Conservation (phyloP, 2,113 vertebrate species). For the Catharus minimus region DNA sequence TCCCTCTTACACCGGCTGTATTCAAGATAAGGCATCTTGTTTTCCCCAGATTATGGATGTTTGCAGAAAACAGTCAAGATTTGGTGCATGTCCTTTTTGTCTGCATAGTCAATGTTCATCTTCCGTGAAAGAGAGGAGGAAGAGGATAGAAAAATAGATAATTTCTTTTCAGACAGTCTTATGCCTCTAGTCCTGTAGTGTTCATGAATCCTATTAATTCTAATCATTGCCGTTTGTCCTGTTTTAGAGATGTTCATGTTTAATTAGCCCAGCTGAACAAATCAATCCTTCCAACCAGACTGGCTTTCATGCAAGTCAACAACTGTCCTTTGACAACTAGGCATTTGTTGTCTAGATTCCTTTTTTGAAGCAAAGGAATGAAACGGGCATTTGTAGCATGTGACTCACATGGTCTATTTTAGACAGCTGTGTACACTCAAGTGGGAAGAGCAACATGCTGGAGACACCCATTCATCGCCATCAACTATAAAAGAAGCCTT, state of each 20-base stretch:
- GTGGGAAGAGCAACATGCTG: background rate
- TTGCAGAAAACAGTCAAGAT: background rate
- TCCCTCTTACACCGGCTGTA: background rate
- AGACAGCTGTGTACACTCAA: slow-evolving; percentile 25
- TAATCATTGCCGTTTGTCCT: background rate
- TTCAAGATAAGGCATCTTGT: background rate
- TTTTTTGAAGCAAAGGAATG: slow-evolving; percentile 26
- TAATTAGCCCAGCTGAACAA: slow-evolving; percentile 1
- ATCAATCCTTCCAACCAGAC: background rate
- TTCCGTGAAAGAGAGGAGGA: background rate
- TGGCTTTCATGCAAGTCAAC: background rate
- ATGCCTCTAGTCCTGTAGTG: background rate
- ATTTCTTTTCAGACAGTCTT: background rate
- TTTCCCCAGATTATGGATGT: background rate
- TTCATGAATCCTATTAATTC: background rate
- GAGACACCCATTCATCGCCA: background rate
- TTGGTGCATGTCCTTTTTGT: background rate
- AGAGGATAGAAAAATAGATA: background rate
- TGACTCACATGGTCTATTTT: slow-evolving; percentile 64
- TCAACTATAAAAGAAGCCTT: background rate
- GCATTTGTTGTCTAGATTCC: slow-evolving; percentile 42
- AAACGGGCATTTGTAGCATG: background rate
- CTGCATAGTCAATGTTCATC: background rate
- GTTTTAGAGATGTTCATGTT: background rate
- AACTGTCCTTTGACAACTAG: background rate